Conservation (phyloP, 2,113 vertebrate genomes). For the Scomber japonicus region DNA sequence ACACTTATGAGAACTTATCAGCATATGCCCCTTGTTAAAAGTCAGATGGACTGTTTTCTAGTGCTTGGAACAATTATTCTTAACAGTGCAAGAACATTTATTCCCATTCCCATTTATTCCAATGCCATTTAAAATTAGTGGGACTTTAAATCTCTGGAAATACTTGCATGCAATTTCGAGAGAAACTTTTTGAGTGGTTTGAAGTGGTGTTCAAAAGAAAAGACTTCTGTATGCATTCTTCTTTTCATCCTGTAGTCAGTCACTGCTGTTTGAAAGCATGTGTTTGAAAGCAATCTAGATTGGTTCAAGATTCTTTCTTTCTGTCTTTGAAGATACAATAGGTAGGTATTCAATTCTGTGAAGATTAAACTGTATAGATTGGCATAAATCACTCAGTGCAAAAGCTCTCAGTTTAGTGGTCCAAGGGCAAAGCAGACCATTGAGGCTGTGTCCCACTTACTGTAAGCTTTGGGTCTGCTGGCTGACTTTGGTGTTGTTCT, state of each 20-base stretch:
- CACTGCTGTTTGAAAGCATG: conserved; percentile 1
- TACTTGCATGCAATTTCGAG: neutral
- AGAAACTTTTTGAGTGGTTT: conserved; percentile 11
- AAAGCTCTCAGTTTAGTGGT: conserved; percentile 15
- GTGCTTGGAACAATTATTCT: neutral
- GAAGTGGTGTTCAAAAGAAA: conserved; percentile 19
- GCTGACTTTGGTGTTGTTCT: conserved; percentile 52
- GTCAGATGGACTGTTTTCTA: neutral
- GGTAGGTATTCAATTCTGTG: too few relatives aligned
- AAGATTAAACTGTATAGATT: neutral
- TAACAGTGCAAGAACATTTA: neutral
- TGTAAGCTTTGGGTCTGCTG: conserved; percentile 39
- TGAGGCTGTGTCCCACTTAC: conserved; percentile 49
- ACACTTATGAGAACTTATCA: neutral
- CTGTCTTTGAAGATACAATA: neutral
- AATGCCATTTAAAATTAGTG: neutral
- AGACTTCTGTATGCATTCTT: conserved; percentile 8
- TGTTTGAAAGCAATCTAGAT: conserved; percentile 5
- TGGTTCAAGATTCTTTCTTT: conserved; percentile 9
- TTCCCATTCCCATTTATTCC: too few relatives aligned
- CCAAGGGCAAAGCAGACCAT: conserved; percentile 15
- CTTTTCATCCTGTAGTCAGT: conserved; percentile 8
- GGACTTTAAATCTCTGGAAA: neutral
- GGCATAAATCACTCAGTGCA: neutral
- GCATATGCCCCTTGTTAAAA: neutral